Percentiles rank a stretch among this genome's conserved stretches.
These are phyloP conservation scores for Taeniopygia guttata DNA, from an alignment of 2,797 vertebrate genomes.

Conservation along the genomic window DNA sequence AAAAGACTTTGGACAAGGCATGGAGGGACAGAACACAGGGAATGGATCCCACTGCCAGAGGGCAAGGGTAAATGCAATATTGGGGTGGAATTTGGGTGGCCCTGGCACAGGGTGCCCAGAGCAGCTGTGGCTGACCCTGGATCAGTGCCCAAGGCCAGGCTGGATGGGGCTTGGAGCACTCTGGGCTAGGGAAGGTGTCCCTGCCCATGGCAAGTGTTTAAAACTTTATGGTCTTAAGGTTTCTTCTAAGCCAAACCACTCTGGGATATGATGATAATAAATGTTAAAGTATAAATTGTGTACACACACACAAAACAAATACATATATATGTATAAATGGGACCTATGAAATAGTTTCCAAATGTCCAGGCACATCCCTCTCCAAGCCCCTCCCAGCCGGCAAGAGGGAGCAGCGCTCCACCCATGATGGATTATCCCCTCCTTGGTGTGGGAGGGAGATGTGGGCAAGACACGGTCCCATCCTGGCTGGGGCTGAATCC, in stretches of 20 bases:
- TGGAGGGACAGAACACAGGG: not conserved
- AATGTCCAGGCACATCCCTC: not conserved
- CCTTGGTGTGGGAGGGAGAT: not conserved
- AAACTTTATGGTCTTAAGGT: not conserved
- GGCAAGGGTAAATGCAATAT: rapidly evolving
- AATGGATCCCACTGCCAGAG: not conserved
- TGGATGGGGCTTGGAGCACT: not conserved
- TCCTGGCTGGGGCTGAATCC: not conserved
- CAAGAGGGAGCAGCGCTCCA: not conserved
- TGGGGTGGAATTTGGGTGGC: not conserved
- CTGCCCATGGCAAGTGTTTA: not conserved
- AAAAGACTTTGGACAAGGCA: not conserved
- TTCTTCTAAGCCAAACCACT: not conserved
- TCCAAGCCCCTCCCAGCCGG: not conserved
- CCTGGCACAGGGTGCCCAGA: not conserved
- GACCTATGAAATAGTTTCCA: not conserved
- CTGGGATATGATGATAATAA: not conserved
- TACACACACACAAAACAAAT: not conserved
- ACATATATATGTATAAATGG: not conserved
- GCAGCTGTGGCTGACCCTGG: not conserved
- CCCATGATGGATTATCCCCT: not conserved
- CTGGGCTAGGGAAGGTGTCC: not conserved
- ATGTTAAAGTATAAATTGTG: not conserved
- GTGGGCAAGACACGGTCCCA: not conserved
- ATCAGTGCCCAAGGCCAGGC: not conserved